Percentiles rank a stretch among this genome's conserved stretches.
These are phyloP conservation scores for Chelidonichthys spinosus DNA, from an alignment of 2,797 vertebrate species.

Conservation along the genomic window DNA sequence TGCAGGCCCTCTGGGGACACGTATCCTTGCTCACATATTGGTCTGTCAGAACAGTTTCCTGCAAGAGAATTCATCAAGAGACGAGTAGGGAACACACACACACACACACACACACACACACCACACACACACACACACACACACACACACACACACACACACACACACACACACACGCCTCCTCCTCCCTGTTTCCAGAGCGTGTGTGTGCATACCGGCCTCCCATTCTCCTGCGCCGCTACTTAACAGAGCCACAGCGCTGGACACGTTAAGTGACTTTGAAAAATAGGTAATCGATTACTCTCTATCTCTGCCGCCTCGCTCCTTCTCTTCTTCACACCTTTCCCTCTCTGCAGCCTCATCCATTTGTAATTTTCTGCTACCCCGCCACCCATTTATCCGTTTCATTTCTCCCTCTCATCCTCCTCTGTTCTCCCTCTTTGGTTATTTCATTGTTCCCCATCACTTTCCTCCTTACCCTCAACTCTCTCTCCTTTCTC, in stretches of 20 bases:
- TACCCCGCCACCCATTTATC: conserved; percentile 36
- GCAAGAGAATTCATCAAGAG: conserved; percentile 67
- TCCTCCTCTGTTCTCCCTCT: conserved; percentile 44
- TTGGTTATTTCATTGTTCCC: conserved; percentile 41
- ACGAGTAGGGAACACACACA: conserved; percentile 36
- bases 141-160: conserved; percentile 30
- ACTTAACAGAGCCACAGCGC: conserved; percentile 86
- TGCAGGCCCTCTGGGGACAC: conserved; percentile 21
- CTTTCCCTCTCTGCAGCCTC: conserved; percentile 6
- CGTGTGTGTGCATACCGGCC: conserved; percentile 90
- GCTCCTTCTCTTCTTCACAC: conserved; percentile 7
- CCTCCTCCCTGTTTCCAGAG: conserved; percentile 70
- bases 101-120: conserved; percentile 35
- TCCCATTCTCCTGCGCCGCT: conserved; percentile 79
- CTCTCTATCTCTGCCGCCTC: conserved; percentile 46
- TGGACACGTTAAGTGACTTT: conserved; percentile 93
- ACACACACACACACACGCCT: conserved; percentile 17
- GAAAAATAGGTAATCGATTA: conserved; percentile 96
- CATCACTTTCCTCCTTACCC: neutral
- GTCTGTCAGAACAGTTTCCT: conserved; percentile 88
- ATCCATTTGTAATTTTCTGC: conserved; percentile 58
- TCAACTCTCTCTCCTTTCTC: neutral
- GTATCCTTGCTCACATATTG: conserved; percentile 54
- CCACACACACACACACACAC: conserved; percentile 27
- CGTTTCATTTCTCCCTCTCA: conserved; percentile 35